Evolutionary conservation across 2,113 vertebrate genomes (phyloP).

Genomic region (Leucoraja erinaceus): DNA sequence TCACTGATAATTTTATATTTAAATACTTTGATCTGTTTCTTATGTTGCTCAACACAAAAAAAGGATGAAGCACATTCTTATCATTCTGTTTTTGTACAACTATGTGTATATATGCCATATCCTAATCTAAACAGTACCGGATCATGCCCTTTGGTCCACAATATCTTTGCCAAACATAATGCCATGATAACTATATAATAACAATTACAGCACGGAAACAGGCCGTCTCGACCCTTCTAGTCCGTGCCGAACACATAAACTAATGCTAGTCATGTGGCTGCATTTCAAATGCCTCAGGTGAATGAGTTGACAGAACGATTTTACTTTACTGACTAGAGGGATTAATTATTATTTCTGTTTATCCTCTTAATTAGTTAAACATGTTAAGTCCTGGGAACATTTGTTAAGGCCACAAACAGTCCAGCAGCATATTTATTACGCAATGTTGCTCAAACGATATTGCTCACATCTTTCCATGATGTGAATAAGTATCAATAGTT

Average conservation of each 20-base stretch:
- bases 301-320: background rate
- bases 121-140: background rate
- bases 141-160: too few species aligned
- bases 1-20: background rate
- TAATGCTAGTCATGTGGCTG: background rate
- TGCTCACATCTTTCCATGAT: constrained; percentile 61
- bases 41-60: too few species aligned
- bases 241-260: too few species aligned
- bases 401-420: background rate
- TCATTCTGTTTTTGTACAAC: background rate
- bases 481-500: constrained; percentile 65
- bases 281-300: background rate
- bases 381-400: constrained; percentile 16
- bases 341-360: background rate
- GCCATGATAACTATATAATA: too few species aligned
- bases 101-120: background rate
- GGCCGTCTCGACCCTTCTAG: too few species aligned
- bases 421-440: background rate
- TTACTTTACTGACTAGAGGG: background rate
- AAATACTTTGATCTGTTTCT: background rate
- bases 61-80: background rate
- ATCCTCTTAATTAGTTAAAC: background rate
- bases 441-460: background rate
- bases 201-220: too few species aligned
- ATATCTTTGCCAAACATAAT: too few species aligned